Base-by-base conservation (phyloP, 2,888 invertebrate genomes). In the Esperia sulphurella region DNA sequence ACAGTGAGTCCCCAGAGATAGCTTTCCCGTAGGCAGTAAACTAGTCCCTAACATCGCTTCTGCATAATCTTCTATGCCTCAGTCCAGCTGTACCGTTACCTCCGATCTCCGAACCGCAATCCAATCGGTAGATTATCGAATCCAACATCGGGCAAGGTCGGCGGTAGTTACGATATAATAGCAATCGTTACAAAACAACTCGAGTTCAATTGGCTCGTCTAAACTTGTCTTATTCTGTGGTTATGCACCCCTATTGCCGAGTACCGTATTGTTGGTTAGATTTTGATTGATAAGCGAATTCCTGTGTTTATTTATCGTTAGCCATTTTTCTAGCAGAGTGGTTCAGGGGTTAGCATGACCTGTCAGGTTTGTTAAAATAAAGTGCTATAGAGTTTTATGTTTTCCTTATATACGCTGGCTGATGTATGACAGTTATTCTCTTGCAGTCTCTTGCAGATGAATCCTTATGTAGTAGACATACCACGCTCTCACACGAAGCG, bases 91-190 rank as follows among this genome's bases (percentile, higher is more conserved):
- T 72, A 67, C 84, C 84, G 83, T 85, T 84, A 81, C 55, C 45
- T 62, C 57, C 66, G 76, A 79, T 82, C 76, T 71, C 65, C 68
- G 71, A 68, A 74, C 78, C 75, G 75, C 76, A 75, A 75, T 69
- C 63, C 65, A 67, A 59, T 79, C 72, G 74, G 71, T 65, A 67
- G 74, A 78, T 83, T 79, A 83, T 83, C 81, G 76, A 76, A 77
- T 73, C 66, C 58, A 51, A 50, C 67, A 65, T 70, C 71, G 66
- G 59, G 71, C 75, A 77, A 78, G 78, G 77, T 76, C 73, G 70
- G 48, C 56, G 14, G 39, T 29, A 43, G 31, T 48, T 30, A 35
- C 43, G 14, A 53, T 55, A 53, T 61, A 63, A 61, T 61, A 55
- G 40, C 48, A 41, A 49, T 51, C 41, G 30, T 42, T 42, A 42